Evolutionary conservation across 2,797 vertebrate species (phyloP).

Genomic region (Pygocentrus nattereri): DNA sequence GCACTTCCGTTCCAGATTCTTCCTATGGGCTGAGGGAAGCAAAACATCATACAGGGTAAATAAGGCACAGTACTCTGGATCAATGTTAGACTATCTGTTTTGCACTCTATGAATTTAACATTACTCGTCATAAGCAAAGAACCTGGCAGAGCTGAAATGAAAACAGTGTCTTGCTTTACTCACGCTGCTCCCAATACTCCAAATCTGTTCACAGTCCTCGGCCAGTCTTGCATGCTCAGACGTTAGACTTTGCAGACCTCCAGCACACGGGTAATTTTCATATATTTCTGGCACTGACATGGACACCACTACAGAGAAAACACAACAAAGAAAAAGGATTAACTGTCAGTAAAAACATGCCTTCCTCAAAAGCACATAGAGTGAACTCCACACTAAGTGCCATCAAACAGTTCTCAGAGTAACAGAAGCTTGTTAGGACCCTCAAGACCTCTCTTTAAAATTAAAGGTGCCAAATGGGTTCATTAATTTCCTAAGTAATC

Average conservation of each 20-base stretch:
- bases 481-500: no score
- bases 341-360: background rate
- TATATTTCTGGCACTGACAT: conserved; percentile 29
- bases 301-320: conserved; percentile 11
- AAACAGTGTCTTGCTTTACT: conserved; percentile 3
- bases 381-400: no score
- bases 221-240: fast-evolving
- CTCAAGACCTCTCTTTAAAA: no score
- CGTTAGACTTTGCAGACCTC: background rate
- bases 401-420: no score
- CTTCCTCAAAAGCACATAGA: no score
- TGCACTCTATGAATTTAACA: background rate
- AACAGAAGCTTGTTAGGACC: no score
- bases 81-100: background rate
- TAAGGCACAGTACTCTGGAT: background rate
- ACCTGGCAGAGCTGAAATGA: background rate
- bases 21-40: conserved; percentile 58
- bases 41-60: background rate
- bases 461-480: no score
- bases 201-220: conserved; percentile 30
- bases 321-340: background rate
- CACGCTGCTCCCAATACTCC: conserved; percentile 40
- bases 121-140: background rate
- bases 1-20: fast-evolving
- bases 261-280: fast-evolving